Evolutionary conservation across 1,140 invertebrate genomes (phyloP).

Genomic region (Nasonia longicornis): DNA sequence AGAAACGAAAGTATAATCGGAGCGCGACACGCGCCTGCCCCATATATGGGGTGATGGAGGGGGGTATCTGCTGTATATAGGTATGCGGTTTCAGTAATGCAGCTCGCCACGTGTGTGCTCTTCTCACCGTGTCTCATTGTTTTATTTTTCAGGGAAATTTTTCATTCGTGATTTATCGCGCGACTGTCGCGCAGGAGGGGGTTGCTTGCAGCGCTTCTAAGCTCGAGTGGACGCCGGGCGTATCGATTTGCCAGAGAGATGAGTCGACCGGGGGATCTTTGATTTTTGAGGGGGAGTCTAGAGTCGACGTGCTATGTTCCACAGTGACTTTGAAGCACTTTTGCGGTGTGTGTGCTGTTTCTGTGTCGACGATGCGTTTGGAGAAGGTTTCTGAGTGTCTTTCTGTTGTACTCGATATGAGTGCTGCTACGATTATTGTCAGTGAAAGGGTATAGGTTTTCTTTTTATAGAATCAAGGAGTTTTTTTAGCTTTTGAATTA

Average conservation of each 20-base stretch:
- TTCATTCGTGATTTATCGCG: constrained; percentile 12
- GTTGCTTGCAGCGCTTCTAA: not conserved
- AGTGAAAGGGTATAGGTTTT: too few relatives aligned
- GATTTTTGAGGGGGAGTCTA: too few relatives aligned
- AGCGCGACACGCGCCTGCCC: not conserved
- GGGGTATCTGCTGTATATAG: not conserved
- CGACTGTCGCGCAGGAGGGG: constrained; percentile 10
- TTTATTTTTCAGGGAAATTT: constrained; percentile 31
- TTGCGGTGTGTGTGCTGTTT: too few relatives aligned
- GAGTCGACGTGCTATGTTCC: too few relatives aligned
- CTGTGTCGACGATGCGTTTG: too few relatives aligned
- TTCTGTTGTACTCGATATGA: too few relatives aligned
- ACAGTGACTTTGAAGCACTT: too few relatives aligned
- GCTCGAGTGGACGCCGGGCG: not conserved
- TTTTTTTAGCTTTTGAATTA: too few relatives aligned
- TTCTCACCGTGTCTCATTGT: constrained; percentile 28
- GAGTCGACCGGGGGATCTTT: not conserved
- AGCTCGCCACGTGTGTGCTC: constrained; percentile 15
- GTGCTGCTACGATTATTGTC: too few relatives aligned
- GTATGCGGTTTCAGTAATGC: constrained; percentile 34
- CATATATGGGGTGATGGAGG: too few relatives aligned
- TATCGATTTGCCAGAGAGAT: not conserved
- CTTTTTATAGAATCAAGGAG: too few relatives aligned
- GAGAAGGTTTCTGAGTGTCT: too few relatives aligned
- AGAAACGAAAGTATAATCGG: not conserved